Percentiles rank a stretch among this genome's conserved stretches.
These are phyloP conservation scores for Megalonaias nervosa DNA, from an alignment of 1,140 invertebrate species.

Conservation along the genomic window DNA sequence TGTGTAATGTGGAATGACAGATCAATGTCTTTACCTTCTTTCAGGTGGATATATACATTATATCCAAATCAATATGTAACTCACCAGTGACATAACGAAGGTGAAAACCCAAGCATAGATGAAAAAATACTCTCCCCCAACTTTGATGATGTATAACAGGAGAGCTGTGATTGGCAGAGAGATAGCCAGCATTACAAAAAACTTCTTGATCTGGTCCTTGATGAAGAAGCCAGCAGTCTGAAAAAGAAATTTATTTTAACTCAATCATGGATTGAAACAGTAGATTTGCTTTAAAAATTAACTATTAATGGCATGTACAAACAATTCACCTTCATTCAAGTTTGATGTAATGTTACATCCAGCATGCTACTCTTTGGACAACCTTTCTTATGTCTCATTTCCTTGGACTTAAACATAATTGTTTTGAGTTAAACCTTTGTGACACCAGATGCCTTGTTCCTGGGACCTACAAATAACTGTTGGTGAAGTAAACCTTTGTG, in stretches of 20 bases:
- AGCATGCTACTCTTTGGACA: too few species aligned
- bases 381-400: too few species aligned
- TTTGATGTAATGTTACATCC: background rate
- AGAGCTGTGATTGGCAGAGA: slow-evolving; percentile 85
- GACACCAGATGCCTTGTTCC: too few species aligned
- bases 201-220: slow-evolving; percentile 94
- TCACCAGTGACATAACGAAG: slow-evolving; percentile 77
- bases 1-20: background rate
- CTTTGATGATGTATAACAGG: slow-evolving; percentile 91
- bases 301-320: background rate
- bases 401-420: too few species aligned
- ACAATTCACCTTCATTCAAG: background rate
- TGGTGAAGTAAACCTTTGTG: too few species aligned
- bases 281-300: background rate
- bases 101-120: slow-evolving; percentile 95
- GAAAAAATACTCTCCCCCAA: slow-evolving; percentile 89
- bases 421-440: too few species aligned
- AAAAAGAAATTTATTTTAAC: slow-evolving; percentile 43
- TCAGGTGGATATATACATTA: background rate
- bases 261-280: background rate
- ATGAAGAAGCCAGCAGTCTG: slow-evolving; percentile 93
- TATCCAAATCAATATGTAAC: slow-evolving; percentile 27
- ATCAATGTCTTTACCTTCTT: background rate
- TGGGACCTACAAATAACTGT: too few species aligned
- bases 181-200: slow-evolving; percentile 84